phyloP scores from a whole-genome alignment of 2,113 vertebrate genomes.

The Empidonax traillii region DNA sequence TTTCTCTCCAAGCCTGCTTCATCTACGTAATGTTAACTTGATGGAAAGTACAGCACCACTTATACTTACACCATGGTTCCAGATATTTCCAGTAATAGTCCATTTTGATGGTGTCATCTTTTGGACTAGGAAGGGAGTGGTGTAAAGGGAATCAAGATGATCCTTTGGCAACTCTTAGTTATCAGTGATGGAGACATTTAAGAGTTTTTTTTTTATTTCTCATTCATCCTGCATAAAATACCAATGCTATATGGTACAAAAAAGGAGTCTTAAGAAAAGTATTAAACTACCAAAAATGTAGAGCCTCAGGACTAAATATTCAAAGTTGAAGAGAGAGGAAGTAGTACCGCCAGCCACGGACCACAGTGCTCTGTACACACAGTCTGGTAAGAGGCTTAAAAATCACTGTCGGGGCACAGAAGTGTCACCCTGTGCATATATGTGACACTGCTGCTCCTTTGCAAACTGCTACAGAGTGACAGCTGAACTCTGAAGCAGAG shows the following conservation, averaged over 20 bases:
- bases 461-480: neutral
- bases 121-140: neutral
- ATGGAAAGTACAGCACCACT: neutral
- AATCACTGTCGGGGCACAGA: neutral
- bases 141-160: neutral
- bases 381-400: neutral
- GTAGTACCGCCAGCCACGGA: fast-evolving
- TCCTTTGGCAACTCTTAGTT: neutral
- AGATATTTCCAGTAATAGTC: neutral
- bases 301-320: neutral
- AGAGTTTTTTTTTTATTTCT: neutral
- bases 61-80: neutral
- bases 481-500: neutral
- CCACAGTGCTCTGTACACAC: neutral
- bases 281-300: neutral
- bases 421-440: neutral
- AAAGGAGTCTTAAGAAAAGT: neutral
- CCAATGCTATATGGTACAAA: neutral
- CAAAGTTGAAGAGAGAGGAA: neutral
- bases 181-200: neutral
- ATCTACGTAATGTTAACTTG: neutral
- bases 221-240: neutral
- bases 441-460: neutral
- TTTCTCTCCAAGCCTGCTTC: neutral
- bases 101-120: neutral